These are phyloP conservation scores for Epicauta chinensis DNA, from an alignment of 1,140 invertebrate species.

Conservation along the genomic window DNA sequence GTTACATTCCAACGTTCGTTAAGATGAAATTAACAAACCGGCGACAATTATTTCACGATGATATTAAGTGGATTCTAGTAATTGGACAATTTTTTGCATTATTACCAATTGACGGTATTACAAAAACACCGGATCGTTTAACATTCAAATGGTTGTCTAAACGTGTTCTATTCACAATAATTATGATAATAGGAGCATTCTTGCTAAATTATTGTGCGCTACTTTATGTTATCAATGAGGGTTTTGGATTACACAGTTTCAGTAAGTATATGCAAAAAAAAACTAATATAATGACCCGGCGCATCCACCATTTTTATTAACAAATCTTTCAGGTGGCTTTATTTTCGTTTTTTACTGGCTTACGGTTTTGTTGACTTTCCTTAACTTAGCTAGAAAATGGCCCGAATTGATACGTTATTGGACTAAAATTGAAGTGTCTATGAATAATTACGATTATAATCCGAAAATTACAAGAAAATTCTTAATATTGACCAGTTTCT, in stretches of 20 bases:
- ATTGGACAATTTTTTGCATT: slow-evolving; percentile 1
- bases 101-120: slow-evolving; percentile 2
- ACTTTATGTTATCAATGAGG: neutral
- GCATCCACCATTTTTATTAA: no score
- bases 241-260: neutral
- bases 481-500: neutral
- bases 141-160: slow-evolving; percentile 2
- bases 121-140: neutral
- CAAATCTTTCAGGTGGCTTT: no score
- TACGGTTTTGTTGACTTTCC: neutral
- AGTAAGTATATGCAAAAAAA: slow-evolving; percentile 8
- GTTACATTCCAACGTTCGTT: no score
- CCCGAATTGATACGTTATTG: slow-evolving; percentile 1
- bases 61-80: neutral
- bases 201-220: neutral
- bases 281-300: no score
- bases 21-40: neutral
- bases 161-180: neutral
- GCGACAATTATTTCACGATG: slow-evolving; percentile 3
- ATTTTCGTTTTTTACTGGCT: no score
- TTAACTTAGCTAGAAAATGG: slow-evolving; percentile 5
- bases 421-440: slow-evolving; percentile 1
- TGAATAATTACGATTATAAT: neutral
- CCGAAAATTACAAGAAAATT: neutral
- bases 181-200: neutral